Evolutionary conservation across 92 coral and sea anemone species (phyloP).

Genomic region (Siderastrea radians): DNA sequence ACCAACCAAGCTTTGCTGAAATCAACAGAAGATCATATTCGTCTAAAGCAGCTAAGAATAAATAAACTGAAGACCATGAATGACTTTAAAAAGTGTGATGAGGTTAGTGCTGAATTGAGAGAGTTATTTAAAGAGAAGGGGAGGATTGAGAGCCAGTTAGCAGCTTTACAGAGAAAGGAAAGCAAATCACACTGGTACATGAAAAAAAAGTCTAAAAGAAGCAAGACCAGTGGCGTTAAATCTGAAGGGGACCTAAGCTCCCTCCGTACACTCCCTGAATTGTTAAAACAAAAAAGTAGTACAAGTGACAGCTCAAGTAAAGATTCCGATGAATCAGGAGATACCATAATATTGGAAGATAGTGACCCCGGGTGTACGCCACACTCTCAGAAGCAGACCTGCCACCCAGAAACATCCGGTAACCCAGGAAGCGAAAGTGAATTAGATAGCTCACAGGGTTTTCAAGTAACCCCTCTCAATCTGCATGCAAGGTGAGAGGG

Average conservation of each 20-base stretch:
- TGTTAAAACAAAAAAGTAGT: too few relatives aligned
- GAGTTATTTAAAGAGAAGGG: too few relatives aligned
- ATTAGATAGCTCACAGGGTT: background rate
- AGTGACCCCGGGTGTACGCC: background rate
- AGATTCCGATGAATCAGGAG: constrained; percentile 13
- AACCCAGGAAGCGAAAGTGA: background rate
- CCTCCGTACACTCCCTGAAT: too few relatives aligned
- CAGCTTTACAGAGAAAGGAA: too few relatives aligned
- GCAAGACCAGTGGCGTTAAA: background rate
- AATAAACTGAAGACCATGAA: background rate
- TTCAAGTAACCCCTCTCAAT: background rate
- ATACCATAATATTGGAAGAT: background rate
- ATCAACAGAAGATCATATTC: constrained; percentile 7
- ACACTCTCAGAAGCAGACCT: background rate
- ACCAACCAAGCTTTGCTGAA: constrained; percentile 10
- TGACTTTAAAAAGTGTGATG: constrained; percentile 21
- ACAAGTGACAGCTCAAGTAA: too few relatives aligned
- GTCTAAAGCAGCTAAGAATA: constrained; percentile 22
- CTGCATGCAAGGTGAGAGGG: background rate
- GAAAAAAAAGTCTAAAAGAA: too few relatives aligned
- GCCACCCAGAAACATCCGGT: background rate
- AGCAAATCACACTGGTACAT: too few relatives aligned
- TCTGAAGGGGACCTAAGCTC: too few relatives aligned
- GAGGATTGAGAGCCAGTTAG: too few relatives aligned
- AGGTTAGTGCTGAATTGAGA: constrained; percentile 23